Conservation (phyloP, 2,113 vertebrate genomes). For the Aramus guarauna region DNA sequence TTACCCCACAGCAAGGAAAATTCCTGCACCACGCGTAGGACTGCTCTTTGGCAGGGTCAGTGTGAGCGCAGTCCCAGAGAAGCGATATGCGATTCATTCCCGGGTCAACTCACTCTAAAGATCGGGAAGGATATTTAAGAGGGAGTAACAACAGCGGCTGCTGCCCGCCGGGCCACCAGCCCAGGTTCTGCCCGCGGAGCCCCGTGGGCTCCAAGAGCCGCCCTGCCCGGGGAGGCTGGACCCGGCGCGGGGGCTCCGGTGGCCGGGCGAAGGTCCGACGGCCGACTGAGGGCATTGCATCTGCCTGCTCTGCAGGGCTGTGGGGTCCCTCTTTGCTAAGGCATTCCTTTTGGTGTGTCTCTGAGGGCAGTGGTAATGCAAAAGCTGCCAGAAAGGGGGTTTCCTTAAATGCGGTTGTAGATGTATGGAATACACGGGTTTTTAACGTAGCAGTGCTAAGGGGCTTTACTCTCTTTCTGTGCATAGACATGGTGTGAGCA, state of each 20-base stretch:
- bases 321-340: background rate
- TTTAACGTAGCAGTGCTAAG: background rate
- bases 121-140: too few species aligned
- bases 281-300: background rate
- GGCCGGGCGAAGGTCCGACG: rapidly evolving
- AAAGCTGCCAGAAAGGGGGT: background rate
- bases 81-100: background rate
- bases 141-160: background rate
- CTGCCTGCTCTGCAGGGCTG: too few species aligned
- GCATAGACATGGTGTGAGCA: too few species aligned
- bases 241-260: background rate
- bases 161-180: background rate
- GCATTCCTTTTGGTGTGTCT: background rate
- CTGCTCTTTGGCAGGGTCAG: background rate
- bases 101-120: background rate
- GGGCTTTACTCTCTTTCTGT: background rate
- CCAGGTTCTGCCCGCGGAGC: background rate
- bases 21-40: background rate
- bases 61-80: background rate
- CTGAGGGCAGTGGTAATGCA: background rate
- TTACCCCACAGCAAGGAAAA: background rate
- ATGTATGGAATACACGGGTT: background rate
- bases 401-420: background rate
- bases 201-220: too few species aligned
- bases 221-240: too few species aligned